Evolutionary conservation across 1,140 invertebrate species (phyloP).

Genomic region (Bombus turneri): DNA sequence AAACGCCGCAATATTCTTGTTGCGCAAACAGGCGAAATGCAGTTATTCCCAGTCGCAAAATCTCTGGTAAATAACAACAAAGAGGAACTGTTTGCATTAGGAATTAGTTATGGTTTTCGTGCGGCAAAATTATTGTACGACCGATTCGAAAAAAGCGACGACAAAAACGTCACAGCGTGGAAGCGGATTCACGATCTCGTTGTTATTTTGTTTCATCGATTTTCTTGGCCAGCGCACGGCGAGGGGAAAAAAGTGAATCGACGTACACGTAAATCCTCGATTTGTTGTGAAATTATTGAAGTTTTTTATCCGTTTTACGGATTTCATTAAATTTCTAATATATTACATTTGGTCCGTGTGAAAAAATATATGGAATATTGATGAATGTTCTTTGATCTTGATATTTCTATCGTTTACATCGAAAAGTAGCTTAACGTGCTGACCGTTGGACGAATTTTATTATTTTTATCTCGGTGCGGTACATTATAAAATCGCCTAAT

Average conservation of each 20-base stretch:
- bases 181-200: too few species aligned
- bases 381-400: not conserved
- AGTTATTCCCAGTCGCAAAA: conserved; percentile 20
- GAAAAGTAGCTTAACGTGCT: not conserved
- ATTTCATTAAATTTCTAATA: not conserved
- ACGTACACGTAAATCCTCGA: not conserved
- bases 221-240: not conserved
- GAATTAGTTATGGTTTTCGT: conserved; percentile 30
- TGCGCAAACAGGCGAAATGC: conserved; percentile 18
- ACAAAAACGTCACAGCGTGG: not conserved
- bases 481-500: too few species aligned
- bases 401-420: not conserved
- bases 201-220: conserved; percentile 16
- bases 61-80: conserved; percentile 21
- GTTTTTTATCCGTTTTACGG: not conserved
- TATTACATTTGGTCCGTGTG: not conserved
- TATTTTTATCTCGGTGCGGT: too few species aligned
- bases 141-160: not conserved
- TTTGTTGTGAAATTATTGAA: not conserved
- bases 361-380: not conserved
- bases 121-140: not conserved
- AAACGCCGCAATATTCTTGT: conserved; percentile 27
- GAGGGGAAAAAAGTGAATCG: not conserved
- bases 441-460: too few species aligned
- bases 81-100: conserved; percentile 17